Percentiles rank a stretch among this genome's conserved stretches.
Evolutionary conservation across 2,113 vertebrate genomes (phyloP).

Genomic region (Malurus elegans): DNA sequence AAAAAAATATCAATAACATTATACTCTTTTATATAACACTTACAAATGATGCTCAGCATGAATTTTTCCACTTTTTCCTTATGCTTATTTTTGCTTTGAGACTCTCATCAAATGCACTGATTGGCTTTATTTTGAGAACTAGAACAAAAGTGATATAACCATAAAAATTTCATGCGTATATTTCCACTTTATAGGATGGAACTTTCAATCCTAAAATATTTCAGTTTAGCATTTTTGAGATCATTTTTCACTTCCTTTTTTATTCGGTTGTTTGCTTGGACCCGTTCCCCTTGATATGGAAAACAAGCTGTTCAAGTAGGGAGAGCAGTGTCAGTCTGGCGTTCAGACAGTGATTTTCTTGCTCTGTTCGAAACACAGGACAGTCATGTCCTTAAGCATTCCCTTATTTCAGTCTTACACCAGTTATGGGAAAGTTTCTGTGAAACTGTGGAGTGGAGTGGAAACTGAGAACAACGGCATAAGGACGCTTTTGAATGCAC

Average conservation of each 20-base stretch:
- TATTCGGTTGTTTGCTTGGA: neutral
- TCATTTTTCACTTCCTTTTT: neutral
- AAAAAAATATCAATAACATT: neutral
- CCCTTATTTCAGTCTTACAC: neutral
- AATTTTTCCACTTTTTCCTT: neutral
- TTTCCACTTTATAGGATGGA: neutral
- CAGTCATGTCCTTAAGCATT: neutral
- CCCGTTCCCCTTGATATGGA: neutral
- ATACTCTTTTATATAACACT: neutral
- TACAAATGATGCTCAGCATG: neutral
- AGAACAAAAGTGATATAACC: neutral
- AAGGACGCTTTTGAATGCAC: neutral
- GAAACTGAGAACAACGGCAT: neutral
- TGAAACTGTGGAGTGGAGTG: neutral
- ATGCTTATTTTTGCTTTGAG: neutral
- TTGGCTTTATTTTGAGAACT: constrained; percentile 13
- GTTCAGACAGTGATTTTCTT: neutral
- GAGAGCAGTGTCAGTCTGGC: neutral
- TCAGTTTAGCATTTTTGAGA: neutral
- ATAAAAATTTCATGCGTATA: neutral
- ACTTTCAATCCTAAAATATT: neutral
- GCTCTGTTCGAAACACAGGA: neutral
- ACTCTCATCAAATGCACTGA: neutral
- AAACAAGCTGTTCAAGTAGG: neutral
- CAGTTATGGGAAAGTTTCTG: neutral